Evolutionary conservation across 1,140 invertebrate species (phyloP), one percentile per base, ranked within the genome.

Genomic region (Aphaenogaster ashmeadi): DNA sequence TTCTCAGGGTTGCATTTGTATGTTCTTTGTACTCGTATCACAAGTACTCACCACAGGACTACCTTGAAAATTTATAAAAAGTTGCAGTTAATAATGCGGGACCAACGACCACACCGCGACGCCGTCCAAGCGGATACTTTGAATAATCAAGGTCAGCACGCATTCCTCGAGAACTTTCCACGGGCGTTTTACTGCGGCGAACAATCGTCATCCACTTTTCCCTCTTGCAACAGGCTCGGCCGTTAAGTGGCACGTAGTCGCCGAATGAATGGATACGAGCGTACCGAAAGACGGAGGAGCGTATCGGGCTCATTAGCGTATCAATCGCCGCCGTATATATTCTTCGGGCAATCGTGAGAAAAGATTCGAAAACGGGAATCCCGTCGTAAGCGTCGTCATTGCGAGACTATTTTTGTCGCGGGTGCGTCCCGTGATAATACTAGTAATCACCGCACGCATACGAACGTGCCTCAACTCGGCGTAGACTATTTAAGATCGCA

Each of bases 121-220:
- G 33, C 36, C 4, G 64, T 71, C 36, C 64, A 38, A 79, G 18
- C 47, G 33, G 47, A 21, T n/a, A 41, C 36, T 44, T 71, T 9
- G 44, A 89, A 86, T 67, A 90, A 90, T 89, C 83, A 90, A 89
- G 88, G 88, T 87, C 88, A 90, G 11, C n/a, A 52, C 18, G 47
- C 88, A 89, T 90, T 90, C 83, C 67, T 58, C 60, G 33, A 80
- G 60, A 90, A 89, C 88, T 90, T 90, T 90, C 88, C 88, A 87
- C 60, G 58, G 47, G 62, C 54, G 83, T 89, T 89, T 69, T 89
- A 67, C 86, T 52, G 80, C 47, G 52, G 58, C 52, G 13, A 80
- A 87, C 83, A 89, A 87, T 89, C 80, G 64, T 88, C 83, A 78
- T 89, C 75, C 75, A 89, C 88, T 90, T 90, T 89, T 90, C 88